Conservation (phyloP, 2,113 vertebrate genomes). For the Pleuronectes platessa region DNA sequence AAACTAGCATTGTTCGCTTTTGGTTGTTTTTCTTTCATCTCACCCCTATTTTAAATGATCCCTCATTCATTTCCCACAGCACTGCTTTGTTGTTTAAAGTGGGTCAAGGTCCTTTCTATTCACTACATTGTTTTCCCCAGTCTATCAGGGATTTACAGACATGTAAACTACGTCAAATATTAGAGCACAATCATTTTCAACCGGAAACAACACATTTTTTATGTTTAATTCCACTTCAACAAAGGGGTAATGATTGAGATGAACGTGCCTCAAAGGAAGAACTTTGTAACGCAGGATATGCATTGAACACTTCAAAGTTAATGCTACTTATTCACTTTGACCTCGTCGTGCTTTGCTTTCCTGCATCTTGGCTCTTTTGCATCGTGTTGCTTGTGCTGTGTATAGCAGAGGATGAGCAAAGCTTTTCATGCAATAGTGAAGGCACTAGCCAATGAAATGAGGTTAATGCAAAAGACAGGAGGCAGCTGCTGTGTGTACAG, state of each 20-base stretch:
- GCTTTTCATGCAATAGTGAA: too few relatives aligned
- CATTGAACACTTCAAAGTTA: too few relatives aligned
- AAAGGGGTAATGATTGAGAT: constrained; percentile 5
- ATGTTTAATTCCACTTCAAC: constrained; percentile 12
- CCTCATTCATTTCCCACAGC: constrained; percentile 55
- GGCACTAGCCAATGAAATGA: too few relatives aligned
- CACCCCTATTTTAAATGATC: constrained; percentile 55
- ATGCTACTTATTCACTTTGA: too few relatives aligned
- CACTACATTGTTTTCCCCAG: constrained; percentile 47
- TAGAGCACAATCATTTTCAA: neutral
- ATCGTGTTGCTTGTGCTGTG: too few relatives aligned
- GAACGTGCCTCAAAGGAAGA: neutral
- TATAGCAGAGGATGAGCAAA: too few relatives aligned
- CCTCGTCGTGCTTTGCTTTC: too few relatives aligned
- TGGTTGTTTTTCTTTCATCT: constrained; percentile 48
- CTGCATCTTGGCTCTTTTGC: too few relatives aligned
- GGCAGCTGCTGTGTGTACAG: too few relatives aligned
- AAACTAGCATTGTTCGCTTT: constrained; percentile 30
- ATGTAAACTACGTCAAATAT: neutral
- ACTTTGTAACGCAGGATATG: neutral
- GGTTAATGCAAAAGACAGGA: too few relatives aligned
- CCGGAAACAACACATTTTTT: neutral
- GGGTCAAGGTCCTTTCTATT: constrained; percentile 62
- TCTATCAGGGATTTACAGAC: constrained; percentile 31
- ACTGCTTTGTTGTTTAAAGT: constrained; percentile 63